phyloP scores from a whole-genome alignment of 2,888 invertebrate genomes.

The Drosophila mettleri region DNA sequence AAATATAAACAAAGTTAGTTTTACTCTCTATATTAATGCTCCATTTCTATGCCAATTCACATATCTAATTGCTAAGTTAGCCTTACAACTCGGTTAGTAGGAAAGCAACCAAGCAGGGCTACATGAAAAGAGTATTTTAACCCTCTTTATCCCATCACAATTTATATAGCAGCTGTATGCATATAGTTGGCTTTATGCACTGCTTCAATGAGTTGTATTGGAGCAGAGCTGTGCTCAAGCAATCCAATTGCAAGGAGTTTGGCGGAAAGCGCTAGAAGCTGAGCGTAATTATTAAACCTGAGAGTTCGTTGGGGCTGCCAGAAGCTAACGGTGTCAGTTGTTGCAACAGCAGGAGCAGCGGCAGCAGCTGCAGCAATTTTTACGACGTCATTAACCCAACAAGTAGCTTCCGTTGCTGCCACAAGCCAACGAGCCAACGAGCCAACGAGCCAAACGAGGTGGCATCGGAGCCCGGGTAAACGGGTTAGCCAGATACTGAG shows the following conservation, averaged over 20 bases:
- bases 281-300: constrained; percentile 49
- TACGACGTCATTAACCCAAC: constrained; percentile 74
- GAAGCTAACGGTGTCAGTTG: constrained; percentile 49
- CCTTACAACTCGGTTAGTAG: background rate
- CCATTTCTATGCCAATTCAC: no score
- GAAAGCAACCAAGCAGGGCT: no score
- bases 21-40: no score
- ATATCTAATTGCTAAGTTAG: no score
- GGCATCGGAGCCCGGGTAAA: constrained; percentile 41
- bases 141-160: background rate
- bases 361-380: constrained; percentile 57
- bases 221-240: constrained; percentile 8
- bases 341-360: constrained; percentile 32
- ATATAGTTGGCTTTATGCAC: background rate
- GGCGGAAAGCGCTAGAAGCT: constrained; percentile 12
- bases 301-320: constrained; percentile 19
- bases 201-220: constrained; percentile 3
- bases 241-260: constrained; percentile 14
- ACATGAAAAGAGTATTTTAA: no score
- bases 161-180: background rate
- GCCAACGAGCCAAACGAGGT: constrained; percentile 21
- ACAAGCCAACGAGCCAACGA: constrained; percentile 21
- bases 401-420: constrained; percentile 62
- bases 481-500: constrained; percentile 48
- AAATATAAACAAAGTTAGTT: no score